Conservation (phyloP, 2,113 vertebrate genomes). For the Blennius ocellaris region DNA sequence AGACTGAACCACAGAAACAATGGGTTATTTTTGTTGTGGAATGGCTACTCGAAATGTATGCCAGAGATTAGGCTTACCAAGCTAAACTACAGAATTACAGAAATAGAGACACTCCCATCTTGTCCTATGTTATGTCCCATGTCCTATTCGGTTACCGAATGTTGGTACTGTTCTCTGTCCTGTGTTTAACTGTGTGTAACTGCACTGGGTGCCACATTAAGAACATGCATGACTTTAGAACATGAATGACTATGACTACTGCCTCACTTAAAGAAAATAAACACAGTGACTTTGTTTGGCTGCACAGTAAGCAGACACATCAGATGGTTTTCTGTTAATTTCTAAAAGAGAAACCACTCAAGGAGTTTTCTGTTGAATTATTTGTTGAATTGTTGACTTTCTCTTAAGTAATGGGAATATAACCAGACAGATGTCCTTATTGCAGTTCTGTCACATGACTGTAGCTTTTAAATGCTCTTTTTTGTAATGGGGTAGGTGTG, state of each 20-base stretch:
- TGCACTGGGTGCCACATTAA: not conserved
- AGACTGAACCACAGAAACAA: not conserved
- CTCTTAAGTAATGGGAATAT: not conserved
- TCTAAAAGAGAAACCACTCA: not conserved
- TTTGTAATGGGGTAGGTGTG: too few relatives aligned
- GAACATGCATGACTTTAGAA: not conserved
- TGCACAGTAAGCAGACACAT: not conserved
- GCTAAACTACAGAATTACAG: not conserved
- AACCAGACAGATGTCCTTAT: not conserved
- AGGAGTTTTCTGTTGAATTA: too few relatives aligned
- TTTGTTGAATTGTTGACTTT: too few relatives aligned
- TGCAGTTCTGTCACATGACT: not conserved
- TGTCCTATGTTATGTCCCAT: not conserved
- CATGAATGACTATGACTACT: slow-evolving; percentile 4
- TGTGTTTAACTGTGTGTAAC: not conserved
- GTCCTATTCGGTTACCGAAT: not conserved
- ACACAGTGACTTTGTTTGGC: slow-evolving; percentile 3
- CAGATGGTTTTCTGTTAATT: not conserved
- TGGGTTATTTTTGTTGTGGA: not conserved
- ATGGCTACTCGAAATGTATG: not conserved
- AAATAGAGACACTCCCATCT: not conserved
- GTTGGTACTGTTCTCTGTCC: not conserved
- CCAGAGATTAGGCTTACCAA: not conserved
- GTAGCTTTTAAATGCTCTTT: not conserved
- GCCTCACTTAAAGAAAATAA: slow-evolving; percentile 3